These are phyloP conservation scores for Liodrosophila aerea DNA, from an alignment of 2,888 invertebrate species.

Conservation along the genomic window DNA sequence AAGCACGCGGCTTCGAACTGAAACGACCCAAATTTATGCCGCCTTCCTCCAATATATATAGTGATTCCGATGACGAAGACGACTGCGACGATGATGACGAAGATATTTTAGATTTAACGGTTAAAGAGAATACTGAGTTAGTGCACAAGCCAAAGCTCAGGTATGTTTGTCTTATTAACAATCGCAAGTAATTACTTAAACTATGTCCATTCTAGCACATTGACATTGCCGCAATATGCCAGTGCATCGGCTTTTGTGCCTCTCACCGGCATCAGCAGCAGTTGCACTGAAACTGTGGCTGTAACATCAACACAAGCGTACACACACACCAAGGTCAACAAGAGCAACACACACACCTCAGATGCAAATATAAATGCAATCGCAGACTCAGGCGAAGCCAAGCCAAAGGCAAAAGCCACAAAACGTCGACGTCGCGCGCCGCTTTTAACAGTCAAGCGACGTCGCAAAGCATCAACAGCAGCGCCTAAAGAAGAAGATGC, in stretches of 20 bases:
- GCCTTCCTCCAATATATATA: conserved; percentile 62
- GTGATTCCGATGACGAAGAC: conserved; percentile 67
- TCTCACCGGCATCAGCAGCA: conserved; percentile 22
- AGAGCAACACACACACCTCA: conserved; percentile 65
- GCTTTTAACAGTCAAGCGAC: conserved; percentile 43
- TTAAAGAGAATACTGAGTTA: conserved; percentile 17
- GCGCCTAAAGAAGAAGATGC: conserved; percentile 1
- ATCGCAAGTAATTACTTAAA: background rate
- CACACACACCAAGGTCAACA: conserved; percentile 36
- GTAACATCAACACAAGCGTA: conserved; percentile 2
- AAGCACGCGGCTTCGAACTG: conserved; percentile 76
- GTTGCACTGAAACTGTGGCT: conserved; percentile 12
- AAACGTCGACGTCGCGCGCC: conserved; percentile 69
- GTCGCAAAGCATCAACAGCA: conserved; percentile 26
- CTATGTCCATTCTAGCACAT: conserved; percentile 39
- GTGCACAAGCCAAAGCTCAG: conserved; percentile 61
- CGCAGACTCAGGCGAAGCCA: conserved; percentile 12
- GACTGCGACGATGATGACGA: conserved; percentile 30
- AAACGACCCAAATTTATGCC: conserved; percentile 76
- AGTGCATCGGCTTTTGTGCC: conserved; percentile 62
- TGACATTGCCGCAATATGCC: conserved; percentile 59
- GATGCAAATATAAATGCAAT: conserved; percentile 26
- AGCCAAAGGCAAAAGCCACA: conserved; percentile 49
- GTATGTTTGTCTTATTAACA: conserved; percentile 14
- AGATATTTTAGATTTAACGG: conserved; percentile 12